Evolutionary conservation across 2,113 vertebrate genomes (phyloP).

Genomic region (Struthio camelus): DNA sequence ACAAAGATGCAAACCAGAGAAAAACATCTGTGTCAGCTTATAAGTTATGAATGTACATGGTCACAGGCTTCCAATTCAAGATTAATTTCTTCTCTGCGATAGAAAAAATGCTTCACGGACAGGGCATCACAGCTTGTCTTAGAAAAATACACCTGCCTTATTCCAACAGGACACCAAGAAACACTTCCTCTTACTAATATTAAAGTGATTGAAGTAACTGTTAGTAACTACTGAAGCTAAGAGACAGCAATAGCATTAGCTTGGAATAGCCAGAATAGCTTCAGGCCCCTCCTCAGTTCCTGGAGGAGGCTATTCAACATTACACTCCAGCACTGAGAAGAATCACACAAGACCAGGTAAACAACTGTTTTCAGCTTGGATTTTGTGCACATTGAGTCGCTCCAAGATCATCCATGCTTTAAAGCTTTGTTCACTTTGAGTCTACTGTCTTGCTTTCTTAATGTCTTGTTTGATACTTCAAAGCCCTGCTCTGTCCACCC

Average conservation of each 20-base stretch:
- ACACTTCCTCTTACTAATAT: background rate
- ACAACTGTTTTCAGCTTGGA: background rate
- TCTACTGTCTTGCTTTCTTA: background rate
- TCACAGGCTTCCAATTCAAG: conserved; percentile 9
- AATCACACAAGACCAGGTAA: background rate
- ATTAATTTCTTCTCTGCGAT: background rate
- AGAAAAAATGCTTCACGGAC: conserved; percentile 33
- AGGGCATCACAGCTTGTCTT: background rate
- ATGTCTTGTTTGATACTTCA: background rate
- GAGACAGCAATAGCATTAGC: background rate
- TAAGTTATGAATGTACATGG: background rate
- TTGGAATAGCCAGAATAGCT: background rate
- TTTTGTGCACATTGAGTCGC: background rate
- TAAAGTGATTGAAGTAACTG: background rate
- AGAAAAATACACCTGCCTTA: background rate
- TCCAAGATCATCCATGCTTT: background rate
- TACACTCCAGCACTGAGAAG: background rate
- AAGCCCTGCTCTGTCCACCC: background rate
- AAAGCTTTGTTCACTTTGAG: background rate
- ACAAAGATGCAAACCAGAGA: background rate
- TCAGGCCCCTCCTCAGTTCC: background rate
- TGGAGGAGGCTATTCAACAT: background rate
- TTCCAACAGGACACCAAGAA: background rate
- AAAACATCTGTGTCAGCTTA: background rate
- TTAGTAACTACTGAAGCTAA: background rate